phyloP scores from a whole-genome alignment of 2,888 invertebrate genomes.

The Ethmia dodecea region DNA sequence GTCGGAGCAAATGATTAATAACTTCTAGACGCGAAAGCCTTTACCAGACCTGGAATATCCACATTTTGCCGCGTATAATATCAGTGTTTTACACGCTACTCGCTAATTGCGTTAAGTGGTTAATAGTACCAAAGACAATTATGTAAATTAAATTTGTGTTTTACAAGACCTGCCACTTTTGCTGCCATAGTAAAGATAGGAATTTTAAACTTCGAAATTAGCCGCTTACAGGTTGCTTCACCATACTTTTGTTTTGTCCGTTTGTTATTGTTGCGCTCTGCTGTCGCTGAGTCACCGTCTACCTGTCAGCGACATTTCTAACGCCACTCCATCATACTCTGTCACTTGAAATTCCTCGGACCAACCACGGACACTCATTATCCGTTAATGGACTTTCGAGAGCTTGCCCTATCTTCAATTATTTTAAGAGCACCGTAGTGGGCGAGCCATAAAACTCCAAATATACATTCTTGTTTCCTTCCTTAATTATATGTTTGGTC shows the following conservation, averaged over 20 bases:
- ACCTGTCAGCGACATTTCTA: constrained; percentile 62
- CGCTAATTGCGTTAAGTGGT: constrained; percentile 30
- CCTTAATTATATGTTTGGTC: constrained; percentile 3
- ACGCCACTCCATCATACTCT: constrained; percentile 56
- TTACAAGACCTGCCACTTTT: too few species aligned
- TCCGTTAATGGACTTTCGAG: constrained; percentile 59
- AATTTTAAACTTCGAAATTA: too few species aligned
- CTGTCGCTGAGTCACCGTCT: constrained; percentile 58
- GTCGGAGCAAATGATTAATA: constrained; percentile 53
- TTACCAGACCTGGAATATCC: constrained; percentile 37
- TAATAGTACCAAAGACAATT: constrained; percentile 14
- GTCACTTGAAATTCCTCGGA: constrained; percentile 52
- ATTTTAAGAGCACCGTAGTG: constrained; percentile 37
- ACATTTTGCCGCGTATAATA: constrained; percentile 37
- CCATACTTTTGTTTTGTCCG: constrained; percentile 23
- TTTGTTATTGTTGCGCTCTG: constrained; percentile 27
- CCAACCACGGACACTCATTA: constrained; percentile 44
- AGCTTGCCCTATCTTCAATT: constrained; percentile 45
- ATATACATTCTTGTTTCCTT: constrained; percentile 9
- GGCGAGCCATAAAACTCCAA: constrained; percentile 31
- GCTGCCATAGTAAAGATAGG: too few species aligned
- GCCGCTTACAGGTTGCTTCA: too few species aligned
- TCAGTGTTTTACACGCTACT: constrained; percentile 32
- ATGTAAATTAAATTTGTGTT: constrained; percentile 4
- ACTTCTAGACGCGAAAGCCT: constrained; percentile 38